Evolutionary conservation across 37 sponge, comb jelly and placozoan species (phyloP).

Genomic region (Dysidea cf. avara): DNA sequence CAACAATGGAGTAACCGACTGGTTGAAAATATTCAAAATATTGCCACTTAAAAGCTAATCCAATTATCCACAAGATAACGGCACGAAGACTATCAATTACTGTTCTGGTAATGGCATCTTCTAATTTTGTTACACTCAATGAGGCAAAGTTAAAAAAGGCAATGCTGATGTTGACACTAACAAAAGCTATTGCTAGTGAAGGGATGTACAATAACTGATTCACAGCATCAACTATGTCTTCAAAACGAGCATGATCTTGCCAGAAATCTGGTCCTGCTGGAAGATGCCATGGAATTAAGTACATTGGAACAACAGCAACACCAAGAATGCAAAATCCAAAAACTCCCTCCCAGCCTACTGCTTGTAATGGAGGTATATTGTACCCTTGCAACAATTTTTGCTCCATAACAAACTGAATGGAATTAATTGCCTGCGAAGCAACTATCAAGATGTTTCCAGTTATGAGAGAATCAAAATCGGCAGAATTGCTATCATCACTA

Average conservation of each 20-base stretch:
- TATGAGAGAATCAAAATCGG: conserved; percentile 25
- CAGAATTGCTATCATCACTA: background rate
- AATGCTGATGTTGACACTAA: conserved; percentile 88
- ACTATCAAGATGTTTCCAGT: conserved; percentile 90
- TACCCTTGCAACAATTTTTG: conserved; percentile 90
- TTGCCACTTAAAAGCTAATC: conserved; percentile 85
- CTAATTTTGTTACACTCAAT: conserved; percentile 82
- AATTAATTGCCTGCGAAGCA: conserved; percentile 81
- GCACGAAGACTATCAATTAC: conserved; percentile 89
- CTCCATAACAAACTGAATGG: conserved; percentile 86
- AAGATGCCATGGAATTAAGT: conserved; percentile 93
- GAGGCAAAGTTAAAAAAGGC: conserved; percentile 97
- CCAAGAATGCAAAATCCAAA: conserved; percentile 78
- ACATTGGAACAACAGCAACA: conserved; percentile 83
- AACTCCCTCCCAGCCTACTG: too few species aligned
- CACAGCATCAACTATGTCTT: conserved; percentile 87
- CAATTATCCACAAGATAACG: conserved; percentile 89
- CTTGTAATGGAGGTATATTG: too few species aligned
- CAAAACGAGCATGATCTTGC: too few species aligned
- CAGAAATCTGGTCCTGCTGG: conserved; percentile 55
- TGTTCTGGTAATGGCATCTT: conserved; percentile 91
- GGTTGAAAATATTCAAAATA: conserved; percentile 77
- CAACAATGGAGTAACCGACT: conserved; percentile 77
- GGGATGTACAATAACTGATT: conserved; percentile 52
- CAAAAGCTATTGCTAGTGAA: conserved; percentile 50